phyloP scores from a whole-genome alignment of 2,888 invertebrate species.

The Oscheius myriophilus region DNA sequence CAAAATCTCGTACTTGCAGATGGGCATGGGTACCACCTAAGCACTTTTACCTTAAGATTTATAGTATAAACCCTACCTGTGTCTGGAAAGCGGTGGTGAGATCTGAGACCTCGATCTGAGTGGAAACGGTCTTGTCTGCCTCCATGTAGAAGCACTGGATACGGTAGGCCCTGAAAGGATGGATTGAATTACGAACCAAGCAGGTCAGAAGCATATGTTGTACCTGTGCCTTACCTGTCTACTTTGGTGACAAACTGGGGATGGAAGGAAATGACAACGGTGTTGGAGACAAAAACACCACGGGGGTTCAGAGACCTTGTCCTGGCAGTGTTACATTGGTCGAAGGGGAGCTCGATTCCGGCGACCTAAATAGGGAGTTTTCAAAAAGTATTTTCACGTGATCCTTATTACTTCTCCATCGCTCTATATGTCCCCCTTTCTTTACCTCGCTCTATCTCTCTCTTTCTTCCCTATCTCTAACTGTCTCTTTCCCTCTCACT shows the following conservation, averaged over 20 bases:
- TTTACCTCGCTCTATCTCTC: too few relatives aligned
- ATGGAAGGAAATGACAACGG: conserved; percentile 70
- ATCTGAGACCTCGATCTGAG: conserved; percentile 64
- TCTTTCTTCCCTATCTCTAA: too few relatives aligned
- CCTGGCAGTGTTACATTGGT: conserved; percentile 53
- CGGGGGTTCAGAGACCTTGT: conserved; percentile 70
- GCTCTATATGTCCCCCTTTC: not conserved
- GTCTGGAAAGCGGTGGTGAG: conserved; percentile 67
- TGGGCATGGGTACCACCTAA: conserved; percentile 65
- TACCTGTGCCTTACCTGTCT: conserved; percentile 40
- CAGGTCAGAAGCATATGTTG: too few relatives aligned
- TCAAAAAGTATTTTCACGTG: not conserved
- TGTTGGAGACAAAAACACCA: conserved; percentile 69
- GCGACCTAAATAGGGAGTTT: conserved; percentile 48
- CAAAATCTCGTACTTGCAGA: conserved; percentile 67
- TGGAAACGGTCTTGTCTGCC: conserved; percentile 65
- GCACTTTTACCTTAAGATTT: not conserved
- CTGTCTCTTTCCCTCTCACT: not conserved
- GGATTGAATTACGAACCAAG: too few relatives aligned
- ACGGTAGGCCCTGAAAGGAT: conserved; percentile 58
- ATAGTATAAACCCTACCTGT: conserved; percentile 31
- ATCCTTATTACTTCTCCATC: not conserved
- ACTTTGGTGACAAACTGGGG: conserved; percentile 70
- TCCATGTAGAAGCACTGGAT: conserved; percentile 70
- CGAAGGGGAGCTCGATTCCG: conserved; percentile 69